These are phyloP conservation scores for Nemurella pictetii DNA, from an alignment of 2,888 invertebrate genomes.

Conservation along the genomic window DNA sequence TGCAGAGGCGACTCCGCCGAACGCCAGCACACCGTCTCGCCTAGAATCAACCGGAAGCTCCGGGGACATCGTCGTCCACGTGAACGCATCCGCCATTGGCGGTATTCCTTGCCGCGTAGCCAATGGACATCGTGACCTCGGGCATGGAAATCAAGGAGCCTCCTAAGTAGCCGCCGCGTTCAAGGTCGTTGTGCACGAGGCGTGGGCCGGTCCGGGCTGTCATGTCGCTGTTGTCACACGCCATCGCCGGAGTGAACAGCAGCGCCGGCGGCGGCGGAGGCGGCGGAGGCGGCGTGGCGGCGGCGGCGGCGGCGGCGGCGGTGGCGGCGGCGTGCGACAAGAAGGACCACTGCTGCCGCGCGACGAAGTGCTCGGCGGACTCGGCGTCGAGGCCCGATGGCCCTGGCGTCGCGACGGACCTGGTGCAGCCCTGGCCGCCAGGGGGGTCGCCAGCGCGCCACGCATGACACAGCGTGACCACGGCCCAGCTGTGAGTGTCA, in stretches of 20 bases:
- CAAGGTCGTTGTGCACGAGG: not conserved
- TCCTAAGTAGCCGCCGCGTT: not conserved
- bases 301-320: too few relatives aligned
- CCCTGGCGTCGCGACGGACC: not conserved
- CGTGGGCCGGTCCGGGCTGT: slow-evolving; percentile 34
- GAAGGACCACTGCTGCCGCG: slow-evolving; percentile 37
- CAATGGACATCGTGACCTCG: not conserved
- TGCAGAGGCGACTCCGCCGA: too few relatives aligned
- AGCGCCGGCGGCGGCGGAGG: too few relatives aligned
- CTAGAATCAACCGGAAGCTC: too few relatives aligned
- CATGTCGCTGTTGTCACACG: slow-evolving; percentile 63
- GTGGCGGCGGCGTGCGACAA: slow-evolving; percentile 35
- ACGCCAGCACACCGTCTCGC: too few relatives aligned
- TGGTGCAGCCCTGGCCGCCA: not conserved
- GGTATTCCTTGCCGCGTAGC: too few relatives aligned
- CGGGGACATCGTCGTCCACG: too few relatives aligned
- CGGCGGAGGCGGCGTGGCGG: too few relatives aligned
- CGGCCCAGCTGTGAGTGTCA: slow-evolving; percentile 38
- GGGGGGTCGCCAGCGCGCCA: slow-evolving; percentile 16
- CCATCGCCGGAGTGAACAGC: slow-evolving; percentile 55
- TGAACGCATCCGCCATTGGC: too few relatives aligned
- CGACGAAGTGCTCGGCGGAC: slow-evolving; percentile 28
- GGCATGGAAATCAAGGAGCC: not conserved
- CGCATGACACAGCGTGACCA: slow-evolving; percentile 37
- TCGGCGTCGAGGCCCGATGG: slow-evolving; percentile 4